Evolutionary conservation across 1,140 invertebrate species (phyloP), one percentile per base, ranked within the genome.

Genomic region (Berghia stephanieae): DNA sequence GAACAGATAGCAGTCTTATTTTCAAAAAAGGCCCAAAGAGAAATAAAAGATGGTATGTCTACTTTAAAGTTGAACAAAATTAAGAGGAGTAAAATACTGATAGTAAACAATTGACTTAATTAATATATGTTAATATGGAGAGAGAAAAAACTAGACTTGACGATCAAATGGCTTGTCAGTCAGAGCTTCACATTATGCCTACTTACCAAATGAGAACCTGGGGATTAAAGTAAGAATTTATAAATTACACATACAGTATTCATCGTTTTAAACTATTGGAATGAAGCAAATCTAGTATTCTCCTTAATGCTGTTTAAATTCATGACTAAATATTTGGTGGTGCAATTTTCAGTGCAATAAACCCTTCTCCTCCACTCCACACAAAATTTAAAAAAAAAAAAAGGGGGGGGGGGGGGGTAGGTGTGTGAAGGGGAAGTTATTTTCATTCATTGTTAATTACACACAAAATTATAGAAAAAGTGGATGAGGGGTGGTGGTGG

Each of bases 161-260:
- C 21, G 24, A 27, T 6, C 40, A 3, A 21, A n/a, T 38, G n/a
- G n/a, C n/a, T n/a, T n/a, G n/a, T n/a, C n/a, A n/a, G n/a, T n/a
- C n/a, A n/a, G n/a, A n/a, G n/a, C n/a, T n/a, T n/a, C n/a, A n/a
- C n/a, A n/a, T n/a, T n/a, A n/a, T n/a, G n/a, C n/a, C n/a, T n/a
- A 78, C 76, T 78, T 44, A 78, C 68, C 68, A 72, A 78, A 71
- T 42, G 76, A 78, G 66, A 71, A 72, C 76, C 69, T 71, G 40
- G 4, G 36, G 36, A 42, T 44, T 44, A 13, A 77, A 68, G 44
- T 44, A 69, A 49, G 18, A 49, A n/a, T n/a, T n/a, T 18, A 57
- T 21, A 76, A 24, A 36, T 27, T 16, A 49, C 24, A 73, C 31
- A 63, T 66, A 2, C 13, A 71, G n/a, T n/a, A n/a, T n/a, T n/a